Conservation (phyloP, 2,113 vertebrate genomes). For the Mellivora capensis region DNA sequence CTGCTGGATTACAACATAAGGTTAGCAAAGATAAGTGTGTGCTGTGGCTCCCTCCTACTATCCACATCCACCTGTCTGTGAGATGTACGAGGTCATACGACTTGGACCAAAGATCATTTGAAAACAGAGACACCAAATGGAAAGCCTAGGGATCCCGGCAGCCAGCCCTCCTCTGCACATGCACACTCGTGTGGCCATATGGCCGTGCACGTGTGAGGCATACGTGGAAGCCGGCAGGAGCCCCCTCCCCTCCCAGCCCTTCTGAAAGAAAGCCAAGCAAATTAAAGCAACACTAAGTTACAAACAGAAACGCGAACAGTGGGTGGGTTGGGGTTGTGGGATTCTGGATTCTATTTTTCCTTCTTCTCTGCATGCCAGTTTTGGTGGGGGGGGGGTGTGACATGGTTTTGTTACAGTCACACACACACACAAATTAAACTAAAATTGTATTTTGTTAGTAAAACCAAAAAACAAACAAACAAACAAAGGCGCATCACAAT, state of each 20-base stretch:
- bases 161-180: background rate
- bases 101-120: constrained; percentile 36
- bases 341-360: background rate
- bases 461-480: background rate
- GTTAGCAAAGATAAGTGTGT: background rate
- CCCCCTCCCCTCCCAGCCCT: background rate
- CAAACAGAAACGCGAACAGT: background rate
- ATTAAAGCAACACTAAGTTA: background rate
- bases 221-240: background rate
- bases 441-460: background rate
- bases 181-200: background rate
- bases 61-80: constrained; percentile 10
- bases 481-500: background rate
- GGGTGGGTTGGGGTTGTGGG: background rate
- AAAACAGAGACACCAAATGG: background rate
- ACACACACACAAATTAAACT: background rate
- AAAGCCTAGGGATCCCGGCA: background rate
- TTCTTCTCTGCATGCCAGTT: background rate
- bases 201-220: background rate
- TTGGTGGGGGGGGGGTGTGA: background rate
- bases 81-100: background rate
- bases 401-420: background rate
- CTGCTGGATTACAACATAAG: background rate
- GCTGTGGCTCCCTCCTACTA: background rate
- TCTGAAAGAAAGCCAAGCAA: background rate